Percentiles rank a stretch among this genome's conserved stretches.
These are phyloP conservation scores for Drosophila anceps DNA, from an alignment of 2,888 invertebrate species.

Conservation along the genomic window DNA sequence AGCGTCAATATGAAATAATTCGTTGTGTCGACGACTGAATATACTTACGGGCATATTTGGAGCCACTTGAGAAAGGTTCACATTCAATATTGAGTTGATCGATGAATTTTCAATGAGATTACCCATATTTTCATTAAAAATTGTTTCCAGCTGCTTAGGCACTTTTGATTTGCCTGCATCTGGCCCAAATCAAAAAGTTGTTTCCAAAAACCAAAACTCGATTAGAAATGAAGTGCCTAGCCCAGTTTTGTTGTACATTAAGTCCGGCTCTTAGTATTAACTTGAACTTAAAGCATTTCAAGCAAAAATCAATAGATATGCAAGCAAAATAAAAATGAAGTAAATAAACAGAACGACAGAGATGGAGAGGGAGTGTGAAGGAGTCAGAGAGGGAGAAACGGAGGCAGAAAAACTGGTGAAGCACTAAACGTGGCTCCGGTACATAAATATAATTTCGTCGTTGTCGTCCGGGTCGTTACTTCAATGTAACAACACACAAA, in stretches of 20 bases:
- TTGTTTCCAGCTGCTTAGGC: slow-evolving; percentile 12
- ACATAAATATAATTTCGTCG: slow-evolving; percentile 70
- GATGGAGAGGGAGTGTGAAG: too few species aligned
- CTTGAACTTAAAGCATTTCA: neutral
- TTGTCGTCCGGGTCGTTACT: slow-evolving; percentile 63
- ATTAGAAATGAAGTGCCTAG: neutral
- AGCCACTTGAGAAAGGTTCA: neutral
- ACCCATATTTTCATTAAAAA: slow-evolving; percentile 19
- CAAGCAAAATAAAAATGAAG: neutral
- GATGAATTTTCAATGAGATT: neutral
- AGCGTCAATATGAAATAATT: neutral
- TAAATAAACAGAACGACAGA: neutral
- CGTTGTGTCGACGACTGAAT: neutral
- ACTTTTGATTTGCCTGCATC: neutral
- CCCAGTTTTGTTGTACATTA: neutral
- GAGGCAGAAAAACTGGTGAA: neutral
- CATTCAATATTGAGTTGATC: neutral
- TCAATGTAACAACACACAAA: slow-evolving; percentile 65
- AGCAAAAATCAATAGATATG: slow-evolving; percentile 47
- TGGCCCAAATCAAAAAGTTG: slow-evolving; percentile 3
- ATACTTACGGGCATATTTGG: neutral
- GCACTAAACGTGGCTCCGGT: slow-evolving; percentile 38
- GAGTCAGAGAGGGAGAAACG: neutral
- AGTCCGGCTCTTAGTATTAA: neutral
- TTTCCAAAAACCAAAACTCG: neutral